These are phyloP conservation scores for Holothuria glaberrima DNA, from an alignment of 35 echinoderm and acorn worm genomes.

Conservation along the genomic window DNA sequence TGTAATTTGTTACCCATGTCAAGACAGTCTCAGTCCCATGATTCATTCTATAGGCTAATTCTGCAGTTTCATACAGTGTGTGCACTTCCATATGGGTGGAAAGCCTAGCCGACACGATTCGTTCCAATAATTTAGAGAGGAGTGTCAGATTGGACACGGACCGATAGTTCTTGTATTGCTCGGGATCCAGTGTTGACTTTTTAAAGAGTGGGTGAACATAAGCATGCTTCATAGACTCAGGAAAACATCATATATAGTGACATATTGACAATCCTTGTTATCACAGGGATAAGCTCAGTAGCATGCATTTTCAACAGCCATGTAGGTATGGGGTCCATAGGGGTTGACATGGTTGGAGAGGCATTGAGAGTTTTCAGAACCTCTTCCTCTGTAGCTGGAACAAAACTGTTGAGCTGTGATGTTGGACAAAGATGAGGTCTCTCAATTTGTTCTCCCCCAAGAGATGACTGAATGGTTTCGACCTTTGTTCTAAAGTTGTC, in stretches of 20 bases:
- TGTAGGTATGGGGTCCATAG: background rate
- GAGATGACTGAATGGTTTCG: no score
- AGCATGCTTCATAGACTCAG: background rate
- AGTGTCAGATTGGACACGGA: background rate
- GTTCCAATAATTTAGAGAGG: background rate
- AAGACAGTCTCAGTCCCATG: no score
- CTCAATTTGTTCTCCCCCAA: no score
- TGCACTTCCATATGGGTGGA: background rate
- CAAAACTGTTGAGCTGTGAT: no score
- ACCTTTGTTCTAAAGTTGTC: no score
- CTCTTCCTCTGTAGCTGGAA: constrained; percentile 6
- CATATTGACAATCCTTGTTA: background rate
- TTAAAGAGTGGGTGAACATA: background rate
- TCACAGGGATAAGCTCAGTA: background rate
- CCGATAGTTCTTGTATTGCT: background rate
- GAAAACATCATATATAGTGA: background rate
- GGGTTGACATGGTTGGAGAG: background rate
- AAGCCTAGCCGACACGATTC: background rate
- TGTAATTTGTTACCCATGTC: no score
- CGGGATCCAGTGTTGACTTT: background rate
- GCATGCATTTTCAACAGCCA: constrained; percentile 3
- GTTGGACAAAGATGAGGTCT: no score
- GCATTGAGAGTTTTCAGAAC: background rate
- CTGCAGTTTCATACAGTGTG: background rate
- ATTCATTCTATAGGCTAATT: background rate